Evolutionary conservation across 2,797 vertebrate genomes (phyloP).

Genomic region (Lepilemur ruficaudatus): DNA sequence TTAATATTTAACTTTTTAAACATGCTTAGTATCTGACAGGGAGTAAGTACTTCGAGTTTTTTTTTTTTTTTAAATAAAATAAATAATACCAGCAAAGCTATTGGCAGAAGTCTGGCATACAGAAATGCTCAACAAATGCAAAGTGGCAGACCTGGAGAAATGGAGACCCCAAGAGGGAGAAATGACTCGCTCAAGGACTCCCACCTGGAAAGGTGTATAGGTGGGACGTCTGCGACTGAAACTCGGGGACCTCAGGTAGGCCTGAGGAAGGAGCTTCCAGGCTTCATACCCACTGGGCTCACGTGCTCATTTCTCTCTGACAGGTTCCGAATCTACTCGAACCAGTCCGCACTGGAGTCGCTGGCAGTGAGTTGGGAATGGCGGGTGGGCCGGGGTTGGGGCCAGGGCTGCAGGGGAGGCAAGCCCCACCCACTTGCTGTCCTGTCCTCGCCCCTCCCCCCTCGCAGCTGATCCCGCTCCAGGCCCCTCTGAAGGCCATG

Average conservation of each 20-base stretch:
- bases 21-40: not conserved
- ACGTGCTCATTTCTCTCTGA: not conserved
- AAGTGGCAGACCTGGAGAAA: not conserved
- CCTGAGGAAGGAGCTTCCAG: accelerated
- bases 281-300: accelerated
- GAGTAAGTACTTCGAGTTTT: not conserved
- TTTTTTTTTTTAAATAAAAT: not conserved
- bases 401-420: accelerated
- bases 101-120: too few species aligned
- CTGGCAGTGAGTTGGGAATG: conserved; percentile 89
- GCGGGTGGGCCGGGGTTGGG: accelerated
- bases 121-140: not conserved
- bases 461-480: conserved; percentile 93
- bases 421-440: accelerated
- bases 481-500: conserved; percentile 93
- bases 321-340: conserved; percentile 97
- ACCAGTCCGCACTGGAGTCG: conserved; percentile 94
- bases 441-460: not conserved
- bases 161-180: not conserved
- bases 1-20: not conserved
- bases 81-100: not conserved
- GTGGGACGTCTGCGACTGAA: not conserved
- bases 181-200: not conserved
- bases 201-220: not conserved
- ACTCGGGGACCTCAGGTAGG: not conserved